These are phyloP conservation scores for Gavialis gangeticus DNA, from an alignment of 2,113 vertebrate species.

Conservation along the genomic window DNA sequence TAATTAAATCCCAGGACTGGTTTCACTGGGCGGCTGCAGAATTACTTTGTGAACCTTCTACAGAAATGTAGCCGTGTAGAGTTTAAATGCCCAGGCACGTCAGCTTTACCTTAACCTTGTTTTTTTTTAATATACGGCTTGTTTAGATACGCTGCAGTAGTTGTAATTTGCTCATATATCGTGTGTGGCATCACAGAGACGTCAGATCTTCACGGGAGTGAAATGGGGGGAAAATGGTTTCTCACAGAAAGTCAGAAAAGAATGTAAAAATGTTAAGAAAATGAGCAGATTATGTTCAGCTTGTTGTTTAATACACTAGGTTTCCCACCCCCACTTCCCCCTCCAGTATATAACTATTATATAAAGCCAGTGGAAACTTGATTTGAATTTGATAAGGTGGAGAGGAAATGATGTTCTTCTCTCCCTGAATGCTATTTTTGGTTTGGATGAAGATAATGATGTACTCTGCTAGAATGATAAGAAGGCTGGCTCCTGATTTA, in stretches of 20 bases:
- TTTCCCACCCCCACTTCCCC: not conserved
- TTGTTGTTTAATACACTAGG: accelerated
- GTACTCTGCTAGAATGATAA: not conserved
- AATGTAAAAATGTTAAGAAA: not conserved
- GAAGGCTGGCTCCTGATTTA: not conserved
- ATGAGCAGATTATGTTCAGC: not conserved
- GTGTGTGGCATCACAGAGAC: accelerated
- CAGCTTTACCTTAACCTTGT: not conserved
- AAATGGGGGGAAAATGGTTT: not conserved
- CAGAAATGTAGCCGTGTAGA: accelerated
- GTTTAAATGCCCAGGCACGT: accelerated
- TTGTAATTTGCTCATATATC: accelerated
- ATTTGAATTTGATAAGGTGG: not conserved
- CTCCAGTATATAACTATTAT: not conserved
- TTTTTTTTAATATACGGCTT: accelerated
- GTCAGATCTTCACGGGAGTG: not conserved
- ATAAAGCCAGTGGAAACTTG: not conserved
- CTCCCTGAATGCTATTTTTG: not conserved
- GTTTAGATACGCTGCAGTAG: accelerated
- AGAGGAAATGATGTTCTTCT: not conserved
- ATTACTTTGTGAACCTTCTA: not conserved
- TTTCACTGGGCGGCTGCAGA: accelerated
- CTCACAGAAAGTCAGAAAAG: not conserved
- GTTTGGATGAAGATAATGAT: not conserved
- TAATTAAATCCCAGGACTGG: not conserved